These are phyloP conservation scores for Metopia argyrocephala DNA, from an alignment of 2,888 invertebrate species.

Conservation along the genomic window DNA sequence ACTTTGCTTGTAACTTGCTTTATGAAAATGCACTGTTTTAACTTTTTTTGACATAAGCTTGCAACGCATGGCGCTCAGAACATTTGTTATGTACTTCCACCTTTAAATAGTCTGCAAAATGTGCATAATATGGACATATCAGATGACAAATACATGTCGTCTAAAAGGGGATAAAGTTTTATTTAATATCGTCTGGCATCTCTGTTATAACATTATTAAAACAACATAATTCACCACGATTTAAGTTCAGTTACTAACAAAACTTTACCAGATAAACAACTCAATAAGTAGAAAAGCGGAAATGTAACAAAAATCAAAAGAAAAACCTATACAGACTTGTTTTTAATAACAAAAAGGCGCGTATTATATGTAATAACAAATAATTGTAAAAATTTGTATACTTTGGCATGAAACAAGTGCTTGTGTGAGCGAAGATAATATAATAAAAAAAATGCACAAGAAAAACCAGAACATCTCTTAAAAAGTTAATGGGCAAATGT, in stretches of 20 bases:
- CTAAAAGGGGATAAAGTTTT: background rate
- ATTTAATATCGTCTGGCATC: constrained; percentile 23
- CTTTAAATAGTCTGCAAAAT: no score
- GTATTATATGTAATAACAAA: constrained; percentile 29
- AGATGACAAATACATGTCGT: no score
- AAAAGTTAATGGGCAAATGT: background rate
- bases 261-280: constrained; percentile 51
- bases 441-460: constrained; percentile 18
- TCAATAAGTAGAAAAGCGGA: constrained; percentile 16
- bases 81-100: no score
- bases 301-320: background rate
- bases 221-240: constrained; percentile 42
- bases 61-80: no score
- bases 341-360: constrained; percentile 31
- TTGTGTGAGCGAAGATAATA: constrained; percentile 4
- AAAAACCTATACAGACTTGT: constrained; percentile 5
- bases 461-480: constrained; percentile 49
- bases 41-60: no score
- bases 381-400: background rate
- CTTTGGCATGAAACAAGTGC: constrained; percentile 25
- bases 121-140: no score
- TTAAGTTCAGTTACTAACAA: constrained; percentile 48
- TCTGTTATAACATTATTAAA: constrained; percentile 19
- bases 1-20: no score
- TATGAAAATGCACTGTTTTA: no score